phyloP scores from a whole-genome alignment of 2,888 invertebrate species.

The Heterodera filipjevi region DNA sequence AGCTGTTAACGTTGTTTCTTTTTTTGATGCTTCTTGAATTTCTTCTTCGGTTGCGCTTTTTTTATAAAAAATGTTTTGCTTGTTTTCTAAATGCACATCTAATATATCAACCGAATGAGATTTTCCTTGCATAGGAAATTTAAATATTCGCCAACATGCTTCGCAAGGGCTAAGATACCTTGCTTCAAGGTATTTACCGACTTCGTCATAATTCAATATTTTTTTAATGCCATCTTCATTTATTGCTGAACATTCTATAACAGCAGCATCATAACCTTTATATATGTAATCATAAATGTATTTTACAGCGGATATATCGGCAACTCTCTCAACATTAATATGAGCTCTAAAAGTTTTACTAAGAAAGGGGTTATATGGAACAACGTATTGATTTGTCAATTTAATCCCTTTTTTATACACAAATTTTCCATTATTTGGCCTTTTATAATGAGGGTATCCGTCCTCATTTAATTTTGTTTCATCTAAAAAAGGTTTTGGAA shows the following conservation, averaged over 20 bases:
- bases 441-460: neutral
- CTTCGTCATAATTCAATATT: constrained; percentile 56
- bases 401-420: constrained; percentile 11
- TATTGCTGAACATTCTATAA: constrained; percentile 24
- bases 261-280: constrained; percentile 53
- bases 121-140: constrained; percentile 55
- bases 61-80: constrained; percentile 46
- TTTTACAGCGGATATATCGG: constrained; percentile 50
- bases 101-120: constrained; percentile 62
- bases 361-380: constrained; percentile 53
- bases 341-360: constrained; percentile 63
- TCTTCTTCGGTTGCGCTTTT: constrained; percentile 42
- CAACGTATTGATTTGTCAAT: constrained; percentile 40
- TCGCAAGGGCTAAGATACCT: constrained; percentile 61
- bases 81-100: constrained; percentile 63
- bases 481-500: neutral
- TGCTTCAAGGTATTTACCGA: constrained; percentile 58
- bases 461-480: neutral
- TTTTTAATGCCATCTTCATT: neutral
- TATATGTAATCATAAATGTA: constrained; percentile 64
- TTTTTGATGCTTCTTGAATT: constrained; percentile 29
- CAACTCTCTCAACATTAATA: constrained; percentile 66
- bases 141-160: constrained; percentile 61
- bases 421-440: neutral
- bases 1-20: constrained; percentile 23